These are phyloP conservation scores for Brevimyrus niger DNA, from an alignment of 2,113 vertebrate genomes.

Conservation along the genomic window DNA sequence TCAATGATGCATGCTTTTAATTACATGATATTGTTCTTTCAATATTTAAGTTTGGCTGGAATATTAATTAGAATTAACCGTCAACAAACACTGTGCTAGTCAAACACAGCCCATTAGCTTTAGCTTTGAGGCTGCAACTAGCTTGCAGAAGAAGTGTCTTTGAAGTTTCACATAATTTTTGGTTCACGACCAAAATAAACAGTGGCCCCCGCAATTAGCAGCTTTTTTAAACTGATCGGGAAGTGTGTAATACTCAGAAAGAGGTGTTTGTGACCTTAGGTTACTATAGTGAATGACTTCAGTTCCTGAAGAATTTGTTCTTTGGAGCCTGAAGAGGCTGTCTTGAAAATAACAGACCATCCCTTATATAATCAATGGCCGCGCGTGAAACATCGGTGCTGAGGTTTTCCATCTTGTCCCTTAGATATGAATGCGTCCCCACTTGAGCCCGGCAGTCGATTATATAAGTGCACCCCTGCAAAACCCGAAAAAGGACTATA, in stretches of 20 bases:
- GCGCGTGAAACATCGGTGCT: not conserved
- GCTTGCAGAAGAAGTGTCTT: not conserved
- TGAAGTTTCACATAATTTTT: not conserved
- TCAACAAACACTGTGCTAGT: constrained; percentile 50
- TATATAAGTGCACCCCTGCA: constrained; percentile 18
- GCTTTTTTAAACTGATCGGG: not conserved
- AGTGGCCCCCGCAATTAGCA: not conserved
- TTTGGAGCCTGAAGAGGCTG: not conserved
- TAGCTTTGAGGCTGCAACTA: not conserved
- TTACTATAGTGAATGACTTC: not conserved
- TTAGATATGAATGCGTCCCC: constrained; percentile 24
- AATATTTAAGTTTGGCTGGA: constrained; percentile 51
- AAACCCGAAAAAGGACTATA: constrained; percentile 13
- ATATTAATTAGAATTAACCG: constrained; percentile 52
- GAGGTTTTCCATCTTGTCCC: not conserved
- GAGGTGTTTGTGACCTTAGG: not conserved
- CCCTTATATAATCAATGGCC: not conserved
- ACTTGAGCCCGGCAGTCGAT: constrained; percentile 24
- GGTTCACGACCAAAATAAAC: not conserved
- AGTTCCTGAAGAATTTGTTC: not conserved
- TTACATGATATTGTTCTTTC: constrained; percentile 57
- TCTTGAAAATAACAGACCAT: not conserved
- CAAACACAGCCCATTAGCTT: constrained; percentile 48
- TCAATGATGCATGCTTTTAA: constrained; percentile 63
- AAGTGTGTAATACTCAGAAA: not conserved